These are phyloP conservation scores for Melopsittacus undulatus DNA, from an alignment of 2,797 vertebrate species.

Conservation along the genomic window DNA sequence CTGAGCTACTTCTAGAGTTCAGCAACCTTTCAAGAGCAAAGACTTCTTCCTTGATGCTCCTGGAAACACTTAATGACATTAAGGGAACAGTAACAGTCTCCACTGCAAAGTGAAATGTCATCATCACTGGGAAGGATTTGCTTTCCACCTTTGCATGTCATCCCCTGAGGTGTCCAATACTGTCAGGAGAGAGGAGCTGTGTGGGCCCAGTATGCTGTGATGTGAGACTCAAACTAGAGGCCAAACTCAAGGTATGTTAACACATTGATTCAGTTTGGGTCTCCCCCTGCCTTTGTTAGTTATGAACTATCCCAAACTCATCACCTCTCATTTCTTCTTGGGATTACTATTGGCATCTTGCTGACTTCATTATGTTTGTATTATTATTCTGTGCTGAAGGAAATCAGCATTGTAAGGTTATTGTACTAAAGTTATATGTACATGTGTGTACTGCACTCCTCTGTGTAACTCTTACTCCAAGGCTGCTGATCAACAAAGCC, in stretches of 20 bases:
- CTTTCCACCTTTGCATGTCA: neutral
- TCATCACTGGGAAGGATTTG: neutral
- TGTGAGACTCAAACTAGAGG: neutral
- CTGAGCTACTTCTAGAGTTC: neutral
- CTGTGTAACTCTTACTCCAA: neutral
- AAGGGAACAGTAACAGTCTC: neutral
- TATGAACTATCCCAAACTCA: neutral
- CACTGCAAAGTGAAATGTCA: neutral
- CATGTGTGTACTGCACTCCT: neutral
- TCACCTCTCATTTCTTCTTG: neutral
- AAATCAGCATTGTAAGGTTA: neutral
- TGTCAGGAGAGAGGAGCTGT: neutral
- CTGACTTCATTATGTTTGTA: neutral
- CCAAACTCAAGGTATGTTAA: neutral
- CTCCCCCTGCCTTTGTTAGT: neutral
- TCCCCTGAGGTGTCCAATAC: neutral
- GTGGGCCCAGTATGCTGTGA: neutral
- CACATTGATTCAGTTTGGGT: neutral
- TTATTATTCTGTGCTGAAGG: neutral
- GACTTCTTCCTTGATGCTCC: neutral
- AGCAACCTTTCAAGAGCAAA: neutral
- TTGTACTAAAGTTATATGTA: neutral
- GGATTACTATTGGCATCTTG: neutral
- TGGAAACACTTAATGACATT: neutral
- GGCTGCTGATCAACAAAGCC: neutral